These are phyloP conservation scores for Zaprionus vittiger DNA, from an alignment of 1,140 invertebrate species.

Conservation along the genomic window DNA sequence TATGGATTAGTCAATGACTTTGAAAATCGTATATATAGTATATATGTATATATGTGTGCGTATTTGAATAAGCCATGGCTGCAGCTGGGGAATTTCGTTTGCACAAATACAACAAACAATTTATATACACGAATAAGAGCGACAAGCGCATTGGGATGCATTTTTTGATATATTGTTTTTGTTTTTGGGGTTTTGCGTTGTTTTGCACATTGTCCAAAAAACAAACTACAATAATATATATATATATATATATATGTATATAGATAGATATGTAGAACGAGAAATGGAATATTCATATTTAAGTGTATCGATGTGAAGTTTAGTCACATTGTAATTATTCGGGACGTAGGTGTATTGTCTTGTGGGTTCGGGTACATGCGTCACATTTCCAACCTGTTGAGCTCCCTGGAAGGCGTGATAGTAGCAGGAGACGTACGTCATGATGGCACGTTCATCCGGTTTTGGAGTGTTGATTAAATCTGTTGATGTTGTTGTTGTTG, in stretches of 20 bases:
- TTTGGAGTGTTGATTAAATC: conserved; percentile 99
- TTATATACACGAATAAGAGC: not conserved
- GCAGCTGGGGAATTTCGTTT: conserved; percentile 4
- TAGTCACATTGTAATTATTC: conserved; percentile 85
- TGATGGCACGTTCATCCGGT: conserved; percentile 98
- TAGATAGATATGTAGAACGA: conserved; percentile 31
- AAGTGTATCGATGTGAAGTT: conserved; percentile 84
- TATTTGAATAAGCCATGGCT: conserved; percentile 16
- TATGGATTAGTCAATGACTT: conserved; percentile 37
- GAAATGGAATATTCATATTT: conserved; percentile 70
- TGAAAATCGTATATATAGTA: conserved; percentile 23
- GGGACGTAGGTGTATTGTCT: conserved; percentile 85
- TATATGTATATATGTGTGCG: conserved; percentile 41
- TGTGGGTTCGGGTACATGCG: conserved; percentile 85
- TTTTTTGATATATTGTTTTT: conserved; percentile 10
- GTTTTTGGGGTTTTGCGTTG: conserved; percentile 22
- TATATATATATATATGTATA: conserved; percentile 6
- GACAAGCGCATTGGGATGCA: conserved; percentile 10
- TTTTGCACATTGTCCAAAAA: conserved; percentile 62
- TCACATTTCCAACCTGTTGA: conserved; percentile 93
- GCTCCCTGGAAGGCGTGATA: conserved; percentile 99
- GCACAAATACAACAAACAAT: conserved; percentile 27
- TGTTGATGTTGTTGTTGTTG: conserved; percentile 85
- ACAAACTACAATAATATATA: conserved; percentile 62
- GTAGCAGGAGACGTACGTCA: conserved; percentile 99